Conservation (phyloP, 2,797 vertebrate species). For the Ctenopoma kingsleyae region DNA sequence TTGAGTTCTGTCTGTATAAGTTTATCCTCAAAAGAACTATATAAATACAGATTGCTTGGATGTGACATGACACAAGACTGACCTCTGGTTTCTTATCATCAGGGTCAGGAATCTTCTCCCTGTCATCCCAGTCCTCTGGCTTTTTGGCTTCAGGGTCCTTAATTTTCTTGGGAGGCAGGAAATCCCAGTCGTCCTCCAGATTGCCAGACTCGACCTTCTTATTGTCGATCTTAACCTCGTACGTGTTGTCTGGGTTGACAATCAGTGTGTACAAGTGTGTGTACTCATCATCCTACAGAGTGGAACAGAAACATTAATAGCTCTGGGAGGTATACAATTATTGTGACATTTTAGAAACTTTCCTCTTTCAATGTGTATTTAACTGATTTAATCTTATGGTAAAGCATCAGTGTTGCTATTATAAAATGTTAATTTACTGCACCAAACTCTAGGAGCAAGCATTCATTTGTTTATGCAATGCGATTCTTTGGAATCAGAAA, state of each 20-base stretch:
- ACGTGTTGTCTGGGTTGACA: conserved; percentile 88
- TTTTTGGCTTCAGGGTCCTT: conserved; percentile 88
- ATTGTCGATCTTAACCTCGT: conserved; percentile 91
- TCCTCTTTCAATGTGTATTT: neutral
- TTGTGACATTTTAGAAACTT: neutral
- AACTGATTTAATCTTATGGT: neutral
- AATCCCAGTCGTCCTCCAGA: conserved; percentile 90
- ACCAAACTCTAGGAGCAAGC: neutral
- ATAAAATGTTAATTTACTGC: neutral
- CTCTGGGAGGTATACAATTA: neutral
- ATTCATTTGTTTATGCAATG: neutral
- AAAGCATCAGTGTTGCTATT: neutral
- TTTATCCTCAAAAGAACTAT: neutral
- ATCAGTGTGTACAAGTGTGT: conserved; percentile 89
- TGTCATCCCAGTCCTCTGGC: conserved; percentile 90
- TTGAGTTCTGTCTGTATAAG: neutral
- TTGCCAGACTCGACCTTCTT: conserved; percentile 87
- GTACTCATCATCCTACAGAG: conserved; percentile 88
- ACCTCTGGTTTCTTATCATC: conserved; percentile 90
- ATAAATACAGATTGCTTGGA: neutral
- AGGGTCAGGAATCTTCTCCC: conserved; percentile 87
- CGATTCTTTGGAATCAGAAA: neutral
- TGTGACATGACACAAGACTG: conserved; percentile 1
- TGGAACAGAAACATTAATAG: neutral
- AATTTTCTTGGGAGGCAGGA: conserved; percentile 87